Evolutionary conservation across 1,140 invertebrate genomes (phyloP), one percentile per base, ranked within the genome.

Genomic region (Grapholita molesta): DNA sequence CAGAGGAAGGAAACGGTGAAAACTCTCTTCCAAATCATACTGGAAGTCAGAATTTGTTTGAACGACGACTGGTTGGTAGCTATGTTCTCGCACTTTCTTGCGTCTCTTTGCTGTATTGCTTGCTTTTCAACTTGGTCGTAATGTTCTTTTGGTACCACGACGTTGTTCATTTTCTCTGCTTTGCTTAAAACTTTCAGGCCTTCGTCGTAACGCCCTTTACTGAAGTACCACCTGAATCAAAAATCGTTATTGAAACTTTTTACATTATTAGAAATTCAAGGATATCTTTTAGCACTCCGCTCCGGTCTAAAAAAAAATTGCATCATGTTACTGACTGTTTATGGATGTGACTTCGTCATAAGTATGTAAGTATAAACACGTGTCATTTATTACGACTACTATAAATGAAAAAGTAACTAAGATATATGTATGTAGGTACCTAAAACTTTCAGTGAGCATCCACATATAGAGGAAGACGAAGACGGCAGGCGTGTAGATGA

Each of bases 151-250:
- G 93, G 92, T 5, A 94, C 84, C 3, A 91, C 82, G 1, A 93
- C 92, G 4, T 94, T 94, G 77, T 97, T 97, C 33, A 95, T 92
- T 70, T 91, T 93, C 9, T 95, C 95, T 12, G 94, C 94, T 78
- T 92, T 94, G 0, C 85, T 89, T 1, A 96, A 88, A 6, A 95
- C 93, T 11, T 91, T 86, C 24, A 93, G 88, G 8, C 94, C 95
- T 76, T 95, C 94, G 4, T 95, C 92, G 68, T 95, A 94, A 72
- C 94, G 94, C 3, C 95, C 94, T 71, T 95, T 94, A n/a, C 95
- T 95, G 71, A 97, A 87, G 23, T 96, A 91, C 96, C 96, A 97
- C 76, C 96, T 88, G 70, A n/a, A 55, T 24, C 3, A 21, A 48
- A 5, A 48, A 21, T 21, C 9, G 0, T 21, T 21, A 48, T 21